Evolutionary conservation across 2,113 vertebrate genomes (phyloP), one percentile per base, ranked within the genome.

Genomic region (Syngnathus scovelli): DNA sequence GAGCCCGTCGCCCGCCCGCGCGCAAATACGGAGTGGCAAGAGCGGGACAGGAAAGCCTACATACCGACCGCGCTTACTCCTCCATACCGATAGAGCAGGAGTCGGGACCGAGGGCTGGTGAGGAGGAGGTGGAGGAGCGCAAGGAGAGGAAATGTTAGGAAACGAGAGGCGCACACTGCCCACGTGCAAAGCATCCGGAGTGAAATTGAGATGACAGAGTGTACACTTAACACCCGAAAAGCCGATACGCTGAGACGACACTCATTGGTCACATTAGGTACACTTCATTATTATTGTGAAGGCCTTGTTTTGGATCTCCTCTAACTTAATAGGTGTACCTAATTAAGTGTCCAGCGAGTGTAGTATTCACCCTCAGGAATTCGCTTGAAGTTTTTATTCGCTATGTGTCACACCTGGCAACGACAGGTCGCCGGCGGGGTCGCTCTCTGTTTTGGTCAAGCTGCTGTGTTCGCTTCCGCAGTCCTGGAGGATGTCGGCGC

Each of bases 51-150:
- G 74, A 85, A 83, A 89, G 88, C 83, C 84, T 83, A 94, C 95
- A 43, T 95, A 95, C 94, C 94, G 87, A 95, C 94, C 94, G 87
- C 83, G 78, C 85, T 95, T 92, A 98, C 77, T 98, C 95, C 89
- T 95, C 95, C 93, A 94, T 92, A 91, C 93, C 94, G 90, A 95
- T 89, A 91, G 95, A 96, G 90, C 94, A 95, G 92, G 95, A 91
- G 84, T 95, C 94, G 1, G 93, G 93, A 89, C 94, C 94, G 84
- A 94, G 90, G 85, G 94, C 95, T 98, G 93, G 78, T 86, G 91
- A 83, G 71, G 79, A 77, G 68, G 72, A 84, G 61, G 61, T 43
- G 8, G 41, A 41, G 91, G 88, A 91, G 89, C 74, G 86, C 81
- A 78, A 68, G 55, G 85, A 77, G 51, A 74, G 85, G 79, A 48